Conservation (phyloP, 1,140 invertebrate genomes). For the Liolophura sinensis region DNA sequence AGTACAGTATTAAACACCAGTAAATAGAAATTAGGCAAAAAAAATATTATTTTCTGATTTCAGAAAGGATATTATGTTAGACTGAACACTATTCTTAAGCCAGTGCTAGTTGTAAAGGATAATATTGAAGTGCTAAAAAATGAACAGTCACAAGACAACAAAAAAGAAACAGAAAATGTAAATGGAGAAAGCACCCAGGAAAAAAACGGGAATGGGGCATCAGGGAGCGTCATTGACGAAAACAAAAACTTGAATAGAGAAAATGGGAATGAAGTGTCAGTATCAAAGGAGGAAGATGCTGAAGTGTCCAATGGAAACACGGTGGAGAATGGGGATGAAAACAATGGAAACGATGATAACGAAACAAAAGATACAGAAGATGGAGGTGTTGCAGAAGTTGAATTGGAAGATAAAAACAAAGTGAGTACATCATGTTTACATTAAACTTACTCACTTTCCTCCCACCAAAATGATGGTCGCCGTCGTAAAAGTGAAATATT, state of each 20-base stretch:
- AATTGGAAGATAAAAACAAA: conserved; percentile 2
- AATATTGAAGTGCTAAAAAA: conserved; percentile 2
- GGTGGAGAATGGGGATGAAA: conserved; percentile 11
- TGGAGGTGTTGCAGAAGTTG: conserved; percentile 5
- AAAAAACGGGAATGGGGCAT: neutral
- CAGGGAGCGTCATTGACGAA: neutral
- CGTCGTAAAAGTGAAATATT: too few species aligned
- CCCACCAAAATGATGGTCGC: too few species aligned
- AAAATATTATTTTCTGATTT: conserved; percentile 13
- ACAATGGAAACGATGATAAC: conserved; percentile 8
- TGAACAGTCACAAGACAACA: conserved; percentile 5
- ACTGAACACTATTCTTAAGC: conserved; percentile 32
- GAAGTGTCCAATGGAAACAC: neutral
- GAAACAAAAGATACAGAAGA: neutral
- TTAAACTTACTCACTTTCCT: too few species aligned
- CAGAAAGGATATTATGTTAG: conserved; percentile 48
- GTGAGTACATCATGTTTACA: neutral
- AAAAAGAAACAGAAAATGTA: conserved; percentile 3
- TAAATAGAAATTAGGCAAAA: neutral
- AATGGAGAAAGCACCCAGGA: conserved; percentile 17
- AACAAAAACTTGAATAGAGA: neutral
- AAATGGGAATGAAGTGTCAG: neutral
- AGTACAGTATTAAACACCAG: neutral
- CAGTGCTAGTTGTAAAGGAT: conserved; percentile 10
- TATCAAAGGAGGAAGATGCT: neutral